Evolutionary conservation across 2,797 vertebrate genomes (phyloP), one percentile per base, ranked within the genome.

Genomic region (Anguilla obscura): DNA sequence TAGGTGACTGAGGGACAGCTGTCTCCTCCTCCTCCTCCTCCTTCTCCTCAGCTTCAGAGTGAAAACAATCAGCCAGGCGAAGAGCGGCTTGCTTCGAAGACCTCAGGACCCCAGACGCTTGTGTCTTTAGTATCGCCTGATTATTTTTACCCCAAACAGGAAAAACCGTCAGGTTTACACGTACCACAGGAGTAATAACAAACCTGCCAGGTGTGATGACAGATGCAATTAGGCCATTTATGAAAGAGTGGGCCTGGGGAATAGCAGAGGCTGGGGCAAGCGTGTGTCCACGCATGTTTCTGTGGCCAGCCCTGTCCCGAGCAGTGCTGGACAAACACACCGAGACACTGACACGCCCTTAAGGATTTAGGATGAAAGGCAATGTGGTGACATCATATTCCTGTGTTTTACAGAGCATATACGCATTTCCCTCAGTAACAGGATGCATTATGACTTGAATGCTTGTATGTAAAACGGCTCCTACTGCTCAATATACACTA

Each of bases 131-230:
- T 91, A 86, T 89, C 33, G 90, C 92, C 89, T 89, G 94, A 96
- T 96, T 96, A 95, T 96, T 96, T 96, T 95, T 94, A 94, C 94
- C 94, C 95, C 92, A 93, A 93, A 94, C 96, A 96, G 96, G 95
- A 96, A 95, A 94, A 92, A n/a, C 86, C 1, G 45, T 9, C 86
- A 60, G 56, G 84, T 85, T 66, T 85, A 63, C 84, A 85, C 58
- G 10, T 2, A 94, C 89, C 89, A 89, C 91, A 93, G 92, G 95
- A 94, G 96, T 94, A 96, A 96, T 94, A 96, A 96, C 95, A 94
- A 90, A 88, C 82, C 80, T 84, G 90, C 93, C 89, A n/a, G 89
- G 94, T 92, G 94, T 92, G 96, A 92, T 95, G 96, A 96, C 95
- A 94, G 96, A 96, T 94, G 92, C 93, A 87, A 87, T 95, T 93